phyloP scores from a whole-genome alignment of 2,797 vertebrate species.

The Enteromius anoplus region DNA sequence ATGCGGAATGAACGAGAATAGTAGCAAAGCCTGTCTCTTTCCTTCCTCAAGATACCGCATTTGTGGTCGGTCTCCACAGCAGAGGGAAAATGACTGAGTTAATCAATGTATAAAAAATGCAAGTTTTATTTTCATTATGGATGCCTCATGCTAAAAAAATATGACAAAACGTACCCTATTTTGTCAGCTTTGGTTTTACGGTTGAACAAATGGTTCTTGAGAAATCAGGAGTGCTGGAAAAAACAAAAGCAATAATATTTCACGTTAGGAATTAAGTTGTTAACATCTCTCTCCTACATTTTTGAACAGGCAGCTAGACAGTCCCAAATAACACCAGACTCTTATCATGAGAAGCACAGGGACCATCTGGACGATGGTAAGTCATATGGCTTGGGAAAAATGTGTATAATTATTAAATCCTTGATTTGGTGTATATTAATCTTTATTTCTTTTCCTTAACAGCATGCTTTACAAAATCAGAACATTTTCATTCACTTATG shows the following conservation, averaged over 20 bases:
- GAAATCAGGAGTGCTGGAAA: not conserved
- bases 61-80: conserved; percentile 13
- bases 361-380: conserved; percentile 93
- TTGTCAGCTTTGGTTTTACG: not conserved
- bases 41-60: not conserved
- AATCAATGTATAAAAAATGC: not conserved
- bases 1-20: conserved; percentile 8
- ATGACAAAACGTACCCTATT: conserved; percentile 6
- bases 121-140: not conserved
- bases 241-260: not conserved
- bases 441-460: not conserved
- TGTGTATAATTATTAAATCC: not conserved
- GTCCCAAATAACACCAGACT: conserved; percentile 87
- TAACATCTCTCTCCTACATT: conserved; percentile 16
- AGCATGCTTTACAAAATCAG: conserved; percentile 5
- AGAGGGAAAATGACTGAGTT: not conserved
- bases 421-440: not conserved
- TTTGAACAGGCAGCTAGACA: conserved; percentile 88
- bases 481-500: not conserved
- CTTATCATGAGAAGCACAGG: conserved; percentile 97
- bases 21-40: conserved; percentile 30
- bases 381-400: conserved; percentile 60
- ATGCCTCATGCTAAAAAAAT: not conserved
- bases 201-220: not conserved
- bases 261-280: conserved; percentile 33